Percentiles rank a stretch among this genome's conserved stretches.
Evolutionary conservation across 2,113 vertebrate species (phyloP).

Genomic region (Anarhynchus alexandrinus): DNA sequence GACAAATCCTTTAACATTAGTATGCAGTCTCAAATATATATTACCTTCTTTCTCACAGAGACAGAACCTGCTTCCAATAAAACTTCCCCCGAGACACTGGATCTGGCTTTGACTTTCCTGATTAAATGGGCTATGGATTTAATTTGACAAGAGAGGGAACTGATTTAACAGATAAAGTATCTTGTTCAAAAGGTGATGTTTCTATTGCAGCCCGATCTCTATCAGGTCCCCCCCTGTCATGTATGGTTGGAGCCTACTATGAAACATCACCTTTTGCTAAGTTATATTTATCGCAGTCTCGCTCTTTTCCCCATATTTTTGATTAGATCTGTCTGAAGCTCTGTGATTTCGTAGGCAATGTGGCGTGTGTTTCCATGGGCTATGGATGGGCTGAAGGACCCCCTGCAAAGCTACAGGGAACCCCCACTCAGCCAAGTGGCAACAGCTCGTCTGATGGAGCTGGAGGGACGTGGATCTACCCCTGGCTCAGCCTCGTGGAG

Average conservation of each 20-base stretch:
- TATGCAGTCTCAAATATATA: neutral
- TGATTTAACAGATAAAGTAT: conserved; percentile 16
- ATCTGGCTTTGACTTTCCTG: conserved; percentile 11
- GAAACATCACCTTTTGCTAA: neutral
- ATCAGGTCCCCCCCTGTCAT: neutral
- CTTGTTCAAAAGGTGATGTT: conserved; percentile 10
- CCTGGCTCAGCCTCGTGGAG: neutral
- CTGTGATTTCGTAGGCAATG: rapidly evolving
- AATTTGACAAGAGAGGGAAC: conserved; percentile 1
- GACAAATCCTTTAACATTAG: neutral
- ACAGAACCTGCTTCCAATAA: neutral
- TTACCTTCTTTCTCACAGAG: neutral
- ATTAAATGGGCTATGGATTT: conserved; percentile 27
- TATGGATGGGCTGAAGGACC: neutral
- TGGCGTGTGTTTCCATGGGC: neutral
- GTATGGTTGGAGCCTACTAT: neutral
- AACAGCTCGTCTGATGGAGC: neutral
- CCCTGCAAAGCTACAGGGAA: rapidly evolving
- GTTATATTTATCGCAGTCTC: neutral
- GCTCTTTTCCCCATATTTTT: neutral
- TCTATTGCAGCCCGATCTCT: neutral
- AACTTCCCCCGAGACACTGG: neutral
- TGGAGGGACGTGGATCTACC: rapidly evolving
- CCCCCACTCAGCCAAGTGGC: neutral
- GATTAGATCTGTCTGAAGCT: neutral